phyloP scores from a whole-genome alignment of 2,888 invertebrate genomes.

The Drosophila paramelanica region DNA sequence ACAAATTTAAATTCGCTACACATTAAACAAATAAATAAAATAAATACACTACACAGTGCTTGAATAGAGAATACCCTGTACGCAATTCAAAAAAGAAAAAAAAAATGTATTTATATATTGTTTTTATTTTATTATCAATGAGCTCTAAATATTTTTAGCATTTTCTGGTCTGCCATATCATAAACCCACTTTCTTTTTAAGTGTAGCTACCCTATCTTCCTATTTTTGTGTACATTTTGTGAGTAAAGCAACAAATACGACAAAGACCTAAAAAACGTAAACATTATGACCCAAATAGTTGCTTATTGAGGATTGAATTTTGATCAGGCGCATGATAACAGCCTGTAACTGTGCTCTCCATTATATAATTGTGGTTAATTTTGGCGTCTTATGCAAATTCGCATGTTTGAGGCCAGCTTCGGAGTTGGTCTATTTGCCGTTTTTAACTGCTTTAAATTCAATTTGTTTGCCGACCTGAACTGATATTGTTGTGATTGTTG shows the following conservation, averaged over 20 bases:
- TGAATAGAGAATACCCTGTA: constrained; percentile 1
- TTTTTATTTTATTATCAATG: too few relatives aligned
- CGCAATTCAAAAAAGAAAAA: too few relatives aligned
- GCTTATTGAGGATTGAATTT: constrained; percentile 13
- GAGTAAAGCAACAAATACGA: constrained; percentile 5
- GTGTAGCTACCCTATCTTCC: background rate
- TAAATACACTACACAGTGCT: background rate
- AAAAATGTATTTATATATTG: too few relatives aligned
- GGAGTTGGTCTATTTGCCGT: constrained; percentile 28
- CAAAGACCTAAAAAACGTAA: constrained; percentile 65
- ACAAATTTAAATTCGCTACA: constrained; percentile 56
- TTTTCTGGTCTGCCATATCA: too few relatives aligned
- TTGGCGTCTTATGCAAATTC: constrained; percentile 56
- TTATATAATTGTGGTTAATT: constrained; percentile 75
- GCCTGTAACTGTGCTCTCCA: constrained; percentile 44
- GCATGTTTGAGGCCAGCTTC: constrained; percentile 49
- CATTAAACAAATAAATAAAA: constrained; percentile 32
- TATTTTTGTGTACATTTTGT: background rate
- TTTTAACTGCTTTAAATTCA: constrained; percentile 59
- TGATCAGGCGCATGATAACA: constrained; percentile 33
- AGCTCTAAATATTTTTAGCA: too few relatives aligned
- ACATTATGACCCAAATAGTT: constrained; percentile 48
- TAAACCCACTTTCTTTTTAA: background rate
- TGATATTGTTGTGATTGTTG: constrained; percentile 14
- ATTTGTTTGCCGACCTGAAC: constrained; percentile 45